Percentiles rank a stretch among this genome's conserved stretches.
phyloP scores from a whole-genome alignment of 1,140 invertebrate genomes.

The Drosophila grimshawi region DNA sequence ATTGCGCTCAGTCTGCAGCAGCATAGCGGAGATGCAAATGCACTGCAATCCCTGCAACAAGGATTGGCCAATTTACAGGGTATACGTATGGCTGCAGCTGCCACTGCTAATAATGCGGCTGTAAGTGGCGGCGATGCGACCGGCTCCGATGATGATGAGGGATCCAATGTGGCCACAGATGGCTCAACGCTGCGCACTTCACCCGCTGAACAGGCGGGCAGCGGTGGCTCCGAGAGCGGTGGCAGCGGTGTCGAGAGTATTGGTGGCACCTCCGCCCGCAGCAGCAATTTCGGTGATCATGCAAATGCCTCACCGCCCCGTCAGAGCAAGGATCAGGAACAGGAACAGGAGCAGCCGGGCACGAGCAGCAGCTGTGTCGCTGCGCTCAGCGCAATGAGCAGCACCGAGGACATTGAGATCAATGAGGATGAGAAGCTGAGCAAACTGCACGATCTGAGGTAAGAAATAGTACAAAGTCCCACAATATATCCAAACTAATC shows the following conservation, averaged over 20 bases:
- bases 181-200: constrained; percentile 95
- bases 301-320: constrained; percentile 75
- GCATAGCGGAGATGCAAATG: constrained; percentile 84
- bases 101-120: constrained; percentile 72
- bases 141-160: constrained; percentile 94
- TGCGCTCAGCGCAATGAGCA: constrained; percentile 70
- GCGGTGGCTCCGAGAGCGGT: constrained; percentile 92
- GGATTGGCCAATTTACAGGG: constrained; percentile 80
- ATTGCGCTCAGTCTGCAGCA: constrained; percentile 97
- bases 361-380: constrained; percentile 73
- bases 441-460: constrained; percentile 88
- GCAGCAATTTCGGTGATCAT: constrained; percentile 92
- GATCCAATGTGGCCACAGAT: constrained; percentile 96
- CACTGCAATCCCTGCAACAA: constrained; percentile 79
- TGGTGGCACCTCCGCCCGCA: constrained; percentile 95
- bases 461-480: background rate
- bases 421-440: constrained; percentile 85
- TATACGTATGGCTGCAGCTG: constrained; percentile 68
- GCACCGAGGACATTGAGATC: constrained; percentile 81
- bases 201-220: constrained; percentile 90
- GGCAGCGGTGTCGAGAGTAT: constrained; percentile 96
- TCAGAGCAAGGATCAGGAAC: constrained; percentile 54
- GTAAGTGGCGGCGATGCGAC: constrained; percentile 93
- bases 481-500: background rate
- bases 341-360: constrained; percentile 58